Conservation (phyloP, 2,113 vertebrate genomes). For the Poecilia latipinna region DNA sequence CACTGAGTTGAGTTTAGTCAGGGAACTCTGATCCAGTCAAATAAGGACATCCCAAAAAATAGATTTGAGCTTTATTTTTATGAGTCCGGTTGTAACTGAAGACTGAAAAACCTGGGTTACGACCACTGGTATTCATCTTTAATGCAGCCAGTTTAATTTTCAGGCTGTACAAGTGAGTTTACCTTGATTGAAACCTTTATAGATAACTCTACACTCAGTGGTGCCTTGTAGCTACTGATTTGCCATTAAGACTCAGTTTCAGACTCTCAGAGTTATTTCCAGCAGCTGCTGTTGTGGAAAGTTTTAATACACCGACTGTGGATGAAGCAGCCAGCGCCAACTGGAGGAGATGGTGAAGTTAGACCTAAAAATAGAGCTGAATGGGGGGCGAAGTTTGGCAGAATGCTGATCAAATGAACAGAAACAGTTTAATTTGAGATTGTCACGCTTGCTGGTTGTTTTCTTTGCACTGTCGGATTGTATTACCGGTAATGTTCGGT, state of each 20-base stretch:
- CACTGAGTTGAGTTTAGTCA: background rate
- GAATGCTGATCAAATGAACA: background rate
- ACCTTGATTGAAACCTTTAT: background rate
- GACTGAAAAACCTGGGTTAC: background rate
- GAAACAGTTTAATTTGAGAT: too few species aligned
- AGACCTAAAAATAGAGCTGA: background rate
- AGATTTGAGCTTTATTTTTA: background rate
- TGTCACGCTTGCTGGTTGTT: background rate
- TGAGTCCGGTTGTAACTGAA: too few species aligned
- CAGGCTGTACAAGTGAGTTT: background rate
- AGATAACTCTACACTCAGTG: background rate
- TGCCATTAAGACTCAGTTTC: background rate
- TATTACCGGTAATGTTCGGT: background rate
- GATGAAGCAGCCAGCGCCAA: background rate
- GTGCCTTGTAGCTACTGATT: background rate
- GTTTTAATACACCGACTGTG: background rate
- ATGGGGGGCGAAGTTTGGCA: background rate
- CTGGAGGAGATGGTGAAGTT: background rate
- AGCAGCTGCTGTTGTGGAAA: background rate
- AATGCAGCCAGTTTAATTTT: background rate
- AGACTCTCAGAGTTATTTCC: background rate
- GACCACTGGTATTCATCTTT: background rate
- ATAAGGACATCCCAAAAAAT: background rate
- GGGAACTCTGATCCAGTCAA: background rate
- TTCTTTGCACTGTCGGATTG: background rate